Evolutionary conservation across 2,113 vertebrate species (phyloP).

Genomic region (Rousettus leschenaultii): DNA sequence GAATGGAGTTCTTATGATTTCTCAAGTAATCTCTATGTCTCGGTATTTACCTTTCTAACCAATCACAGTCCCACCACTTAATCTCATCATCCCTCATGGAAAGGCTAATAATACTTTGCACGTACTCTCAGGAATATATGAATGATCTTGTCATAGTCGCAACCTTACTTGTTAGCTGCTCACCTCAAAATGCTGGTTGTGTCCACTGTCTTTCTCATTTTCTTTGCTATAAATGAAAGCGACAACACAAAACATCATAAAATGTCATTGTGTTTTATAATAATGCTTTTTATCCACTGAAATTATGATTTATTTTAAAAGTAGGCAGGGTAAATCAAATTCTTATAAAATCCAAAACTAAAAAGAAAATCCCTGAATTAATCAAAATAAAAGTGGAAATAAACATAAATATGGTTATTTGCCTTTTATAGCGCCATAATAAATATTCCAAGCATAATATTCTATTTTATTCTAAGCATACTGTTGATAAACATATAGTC

Average conservation of each 20-base stretch:
- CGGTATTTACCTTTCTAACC: neutral
- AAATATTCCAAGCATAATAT: neutral
- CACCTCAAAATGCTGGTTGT: constrained; percentile 78
- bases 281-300: constrained; percentile 12
- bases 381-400: neutral
- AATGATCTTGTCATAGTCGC: neutral
- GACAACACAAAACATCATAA: constrained; percentile 54
- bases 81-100: neutral
- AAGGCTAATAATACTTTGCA: neutral
- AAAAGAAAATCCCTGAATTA: neutral
- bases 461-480: constrained; percentile 14
- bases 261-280: constrained; percentile 55
- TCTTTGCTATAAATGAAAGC: constrained; percentile 80
- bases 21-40: neutral
- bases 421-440: neutral
- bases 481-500: neutral
- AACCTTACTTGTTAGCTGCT: constrained; percentile 55
- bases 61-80: neutral
- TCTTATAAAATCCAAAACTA: neutral
- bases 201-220: constrained; percentile 73
- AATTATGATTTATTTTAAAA: constrained; percentile 37
- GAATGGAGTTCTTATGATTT: neutral
- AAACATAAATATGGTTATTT: neutral
- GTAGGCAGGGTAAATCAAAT: neutral
- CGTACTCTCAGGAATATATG: fast-evolving